These are phyloP conservation scores for Beaufortia kweichowensis DNA, from an alignment of 2,113 vertebrate genomes.

Conservation along the genomic window DNA sequence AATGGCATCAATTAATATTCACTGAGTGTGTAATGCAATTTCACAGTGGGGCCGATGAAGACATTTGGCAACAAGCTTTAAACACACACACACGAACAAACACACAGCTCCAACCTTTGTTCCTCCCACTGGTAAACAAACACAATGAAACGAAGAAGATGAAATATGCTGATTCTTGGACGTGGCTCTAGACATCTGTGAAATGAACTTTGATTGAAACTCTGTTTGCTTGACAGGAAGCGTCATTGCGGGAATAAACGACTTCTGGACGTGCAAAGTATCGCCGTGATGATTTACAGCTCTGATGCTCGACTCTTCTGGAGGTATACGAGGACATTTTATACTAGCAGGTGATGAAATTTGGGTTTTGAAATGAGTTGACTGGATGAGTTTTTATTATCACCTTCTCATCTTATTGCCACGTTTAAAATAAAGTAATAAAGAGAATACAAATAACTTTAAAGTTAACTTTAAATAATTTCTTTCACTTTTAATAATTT, in stretches of 20 bases:
- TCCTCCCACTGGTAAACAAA: conserved; percentile 37
- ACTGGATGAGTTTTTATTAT: background rate
- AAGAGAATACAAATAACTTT: background rate
- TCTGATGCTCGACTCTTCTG: background rate
- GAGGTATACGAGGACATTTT: background rate
- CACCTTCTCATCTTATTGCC: background rate
- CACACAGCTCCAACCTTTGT: conserved; percentile 27
- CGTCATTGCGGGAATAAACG: conserved; percentile 50
- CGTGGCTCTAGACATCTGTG: conserved; percentile 57
- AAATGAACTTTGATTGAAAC: conserved; percentile 47
- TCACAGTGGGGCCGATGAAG: conserved; percentile 51
- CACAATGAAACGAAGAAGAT: conserved; percentile 46
- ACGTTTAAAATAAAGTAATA: background rate
- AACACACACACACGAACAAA: conserved; percentile 25
- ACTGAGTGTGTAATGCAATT: conserved; percentile 56
- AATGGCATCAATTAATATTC: conserved; percentile 54
- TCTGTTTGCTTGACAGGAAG: conserved; percentile 50
- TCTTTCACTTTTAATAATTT: no score
- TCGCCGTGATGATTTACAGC: conserved; percentile 46
- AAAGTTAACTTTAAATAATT: background rate
- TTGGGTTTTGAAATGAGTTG: background rate
- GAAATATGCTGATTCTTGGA: conserved; percentile 49
- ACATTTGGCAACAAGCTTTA: conserved; percentile 56
- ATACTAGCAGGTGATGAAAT: background rate
- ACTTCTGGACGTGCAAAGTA: conserved; percentile 50